Percentiles rank a stretch among this genome's conserved stretches.
Conservation (phyloP, 1,140 invertebrate species). For the Trichomalopsis sarcophagae region DNA sequence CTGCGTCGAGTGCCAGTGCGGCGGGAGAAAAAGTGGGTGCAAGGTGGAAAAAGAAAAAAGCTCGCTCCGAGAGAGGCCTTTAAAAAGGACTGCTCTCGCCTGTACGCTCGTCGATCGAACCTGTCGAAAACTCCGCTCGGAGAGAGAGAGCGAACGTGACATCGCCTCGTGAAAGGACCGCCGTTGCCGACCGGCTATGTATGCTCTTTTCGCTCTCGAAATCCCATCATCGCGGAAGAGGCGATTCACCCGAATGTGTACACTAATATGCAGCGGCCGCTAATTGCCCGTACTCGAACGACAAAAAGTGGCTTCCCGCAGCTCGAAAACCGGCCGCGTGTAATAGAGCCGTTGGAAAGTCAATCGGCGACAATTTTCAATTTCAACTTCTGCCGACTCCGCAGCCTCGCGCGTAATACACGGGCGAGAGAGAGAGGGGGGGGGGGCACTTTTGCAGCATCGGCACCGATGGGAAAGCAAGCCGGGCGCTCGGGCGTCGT, state of each 20-base stretch:
- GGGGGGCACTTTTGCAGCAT: constrained; percentile 12
- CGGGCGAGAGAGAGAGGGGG: not conserved
- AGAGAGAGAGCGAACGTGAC: not conserved
- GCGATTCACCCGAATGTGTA: too few relatives aligned
- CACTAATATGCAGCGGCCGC: too few relatives aligned
- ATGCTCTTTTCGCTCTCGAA: too few relatives aligned
- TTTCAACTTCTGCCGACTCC: constrained; percentile 31
- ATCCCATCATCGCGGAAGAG: too few relatives aligned
- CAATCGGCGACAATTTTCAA: constrained; percentile 26
- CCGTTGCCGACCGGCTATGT: too few relatives aligned
- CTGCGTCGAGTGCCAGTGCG: not conserved
- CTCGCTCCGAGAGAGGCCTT: not conserved
- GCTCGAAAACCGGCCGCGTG: not conserved
- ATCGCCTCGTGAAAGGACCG: not conserved
- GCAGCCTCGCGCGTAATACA: not conserved
- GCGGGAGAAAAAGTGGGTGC: not conserved
- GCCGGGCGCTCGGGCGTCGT: not conserved
- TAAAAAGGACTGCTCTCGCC: too few relatives aligned
- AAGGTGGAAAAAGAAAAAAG: constrained; percentile 15
- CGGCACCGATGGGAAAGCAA: constrained; percentile 19
- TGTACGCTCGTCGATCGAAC: constrained; percentile 13
- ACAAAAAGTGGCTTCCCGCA: not conserved
- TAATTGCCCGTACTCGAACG: too few relatives aligned
- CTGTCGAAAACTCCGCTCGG: not conserved
- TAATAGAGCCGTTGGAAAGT: not conserved